Conservation (phyloP, 2,113 vertebrate genomes). For the Trichechus manatus region DNA sequence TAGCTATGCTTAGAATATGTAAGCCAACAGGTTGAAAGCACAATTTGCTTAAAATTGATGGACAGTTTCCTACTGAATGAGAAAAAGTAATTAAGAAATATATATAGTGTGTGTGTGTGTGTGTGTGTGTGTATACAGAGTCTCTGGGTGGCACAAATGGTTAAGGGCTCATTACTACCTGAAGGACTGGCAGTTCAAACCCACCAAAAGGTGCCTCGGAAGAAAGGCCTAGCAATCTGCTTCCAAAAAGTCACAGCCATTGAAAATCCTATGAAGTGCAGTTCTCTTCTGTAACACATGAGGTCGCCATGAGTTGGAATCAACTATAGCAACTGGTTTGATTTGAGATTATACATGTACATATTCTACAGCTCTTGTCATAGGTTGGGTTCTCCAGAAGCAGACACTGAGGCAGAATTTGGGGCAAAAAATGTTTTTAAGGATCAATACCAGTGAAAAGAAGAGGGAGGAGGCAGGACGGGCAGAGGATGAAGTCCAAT, state of each 20-base stretch:
- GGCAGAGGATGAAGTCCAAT: neutral
- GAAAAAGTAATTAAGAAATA: neutral
- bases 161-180: neutral
- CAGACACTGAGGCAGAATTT: neutral
- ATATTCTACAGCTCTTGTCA: too few species aligned
- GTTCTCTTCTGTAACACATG: too few species aligned
- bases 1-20: conserved; percentile 16
- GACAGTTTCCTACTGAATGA: neutral
- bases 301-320: too few species aligned
- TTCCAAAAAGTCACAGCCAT: neutral
- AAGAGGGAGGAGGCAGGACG: neutral
- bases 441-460: neutral
- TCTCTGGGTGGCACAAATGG: neutral
- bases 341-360: too few species aligned
- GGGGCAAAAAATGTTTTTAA: neutral
- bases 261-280: too few species aligned
- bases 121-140: neutral
- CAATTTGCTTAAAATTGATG: conserved; percentile 12
- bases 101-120: too few species aligned
- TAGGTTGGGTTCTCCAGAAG: neutral
- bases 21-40: conserved; percentile 18
- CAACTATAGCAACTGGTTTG: too few species aligned
- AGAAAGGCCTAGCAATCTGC: neutral
- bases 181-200: too few species aligned
- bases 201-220: neutral